Evolutionary conservation across 2,888 invertebrate genomes (phyloP), one percentile per base, ranked within the genome.

Genomic region (Sminthurinus aureus): DNA sequence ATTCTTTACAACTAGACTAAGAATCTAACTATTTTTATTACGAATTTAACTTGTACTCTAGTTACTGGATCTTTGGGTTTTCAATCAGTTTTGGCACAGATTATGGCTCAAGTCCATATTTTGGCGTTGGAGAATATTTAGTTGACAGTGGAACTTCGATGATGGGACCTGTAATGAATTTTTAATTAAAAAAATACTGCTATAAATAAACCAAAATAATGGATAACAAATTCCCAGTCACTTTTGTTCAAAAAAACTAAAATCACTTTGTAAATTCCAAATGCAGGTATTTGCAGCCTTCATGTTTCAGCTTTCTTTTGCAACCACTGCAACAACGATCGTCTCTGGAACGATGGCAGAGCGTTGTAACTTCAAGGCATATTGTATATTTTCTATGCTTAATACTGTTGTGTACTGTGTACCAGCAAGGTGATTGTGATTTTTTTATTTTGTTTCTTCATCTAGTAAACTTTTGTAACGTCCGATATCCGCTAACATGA

Each of bases 41-140:
- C n/a, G n/a, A n/a, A n/a, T n/a, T n/a, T n/a, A n/a, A n/a, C n/a
- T n/a, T n/a, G n/a, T n/a, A n/a, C n/a, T n/a, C n/a, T n/a, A n/a
- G 90, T 11, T 92, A 91, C 86, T 92, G 92, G 92, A 89, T 90
- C 82, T 90, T 91, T 87, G 89, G 89, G n/a, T 89, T 89, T 75
- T 87, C 88, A n/a, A 82, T 89, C 64, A 89, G 88, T 83, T 90
- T 90, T 79, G 90, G 91, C 8, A 87, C 88, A 15, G 90, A 89
- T 15, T 82, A 87, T 0, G 90, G 90, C 8, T 88, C 89, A 2
- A 90, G 89, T 76, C 89, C 90, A 0, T 90, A 90, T 86, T 89
- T 89, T 83, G 91, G 91, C 0, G 84, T 90, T 15, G 91, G 91
- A 8, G 89, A 89, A 84, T 91, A 91, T 85, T 89, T 90, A 24